phyloP scores from a whole-genome alignment of 2,888 invertebrate species.

The Rhabditoides inermis region DNA sequence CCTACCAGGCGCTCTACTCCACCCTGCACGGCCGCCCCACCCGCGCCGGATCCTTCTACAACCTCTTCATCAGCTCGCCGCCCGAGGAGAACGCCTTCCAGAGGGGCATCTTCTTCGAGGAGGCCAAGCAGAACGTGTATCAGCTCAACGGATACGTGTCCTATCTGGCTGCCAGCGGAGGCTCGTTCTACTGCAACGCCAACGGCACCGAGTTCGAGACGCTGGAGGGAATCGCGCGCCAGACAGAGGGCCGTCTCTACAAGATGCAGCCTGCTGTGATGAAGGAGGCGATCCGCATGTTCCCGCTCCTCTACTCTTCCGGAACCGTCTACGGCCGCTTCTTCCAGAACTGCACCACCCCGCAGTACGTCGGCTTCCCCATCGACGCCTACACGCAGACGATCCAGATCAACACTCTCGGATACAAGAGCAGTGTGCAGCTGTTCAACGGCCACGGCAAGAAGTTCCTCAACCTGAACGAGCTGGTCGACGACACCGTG shows the following conservation, averaged over 20 bases:
- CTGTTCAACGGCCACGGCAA: constrained; percentile 10
- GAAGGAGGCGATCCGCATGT: constrained; percentile 8
- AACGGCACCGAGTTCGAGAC: background rate
- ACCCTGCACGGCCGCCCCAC: background rate
- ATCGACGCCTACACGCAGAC: constrained; percentile 36
- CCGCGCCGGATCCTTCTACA: background rate
- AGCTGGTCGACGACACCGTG: constrained; percentile 17
- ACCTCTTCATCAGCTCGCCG: constrained; percentile 19
- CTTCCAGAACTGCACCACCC: constrained; percentile 13
- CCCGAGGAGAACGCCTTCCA: constrained; percentile 13
- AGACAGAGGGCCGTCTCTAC: background rate
- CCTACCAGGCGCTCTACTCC: background rate
- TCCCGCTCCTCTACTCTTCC: constrained; percentile 24
- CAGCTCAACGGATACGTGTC: background rate
- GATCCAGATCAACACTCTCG: constrained; percentile 17
- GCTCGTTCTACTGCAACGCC: background rate
- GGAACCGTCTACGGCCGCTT: constrained; percentile 17
- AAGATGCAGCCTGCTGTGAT: background rate
- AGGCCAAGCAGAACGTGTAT: background rate
- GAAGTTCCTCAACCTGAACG: background rate
- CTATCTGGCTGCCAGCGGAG: background rate
- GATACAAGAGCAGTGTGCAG: constrained; percentile 13
- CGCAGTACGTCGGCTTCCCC: constrained; percentile 20
- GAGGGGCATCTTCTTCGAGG: too few relatives aligned
- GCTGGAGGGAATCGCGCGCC: background rate